Evolutionary conservation across 2,888 invertebrate genomes (phyloP), one percentile per base, ranked within the genome.

Genomic region (Amorpha juglandis): DNA sequence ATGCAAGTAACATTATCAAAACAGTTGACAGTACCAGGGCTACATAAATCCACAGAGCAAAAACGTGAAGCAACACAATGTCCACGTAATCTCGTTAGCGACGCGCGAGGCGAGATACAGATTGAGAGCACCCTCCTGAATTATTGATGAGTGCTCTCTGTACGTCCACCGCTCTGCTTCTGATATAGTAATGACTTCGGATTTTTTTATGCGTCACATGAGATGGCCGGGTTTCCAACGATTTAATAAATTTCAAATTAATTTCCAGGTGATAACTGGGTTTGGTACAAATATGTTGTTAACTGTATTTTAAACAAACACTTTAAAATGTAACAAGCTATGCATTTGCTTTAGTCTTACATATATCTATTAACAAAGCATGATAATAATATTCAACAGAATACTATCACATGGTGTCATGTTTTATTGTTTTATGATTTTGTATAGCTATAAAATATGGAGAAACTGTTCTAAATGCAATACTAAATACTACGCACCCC

Each of bases 11-110:
- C 52, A 66, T 50, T 62, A 27, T 27, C 2, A 67, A 53, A 67
- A 53, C 63, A 63, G 53, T 67, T 67, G 63, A 63, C 66, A 63
- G 53, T 48, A 53, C 63, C 50, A 67, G 63, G 42, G 38, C 12
- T 9, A 65, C 62, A 65, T 67, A 67, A 67, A 67, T 67, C 66
- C 63, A 62, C 55, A 55, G 53, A 58, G 67, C 42, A 62, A 67
- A 66, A 67, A 67, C 66, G 62, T 67, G 67, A 64, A 67, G 58
- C 64, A 33, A 63, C 64, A 67, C 63, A 67, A 64, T 33, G 35
- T 52, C 63, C 52, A 53, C 48, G 55, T 70, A 70, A 67, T 72
- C 72, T 70, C 72, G 70, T 72, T 72, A 72, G 67, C 68, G 65
- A 62, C 68, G 68, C 65, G 64, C 65, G 51, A 66, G 52, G 62